Evolutionary conservation across 2,888 invertebrate species (phyloP).

Genomic region (Cryptops parisi): DNA sequence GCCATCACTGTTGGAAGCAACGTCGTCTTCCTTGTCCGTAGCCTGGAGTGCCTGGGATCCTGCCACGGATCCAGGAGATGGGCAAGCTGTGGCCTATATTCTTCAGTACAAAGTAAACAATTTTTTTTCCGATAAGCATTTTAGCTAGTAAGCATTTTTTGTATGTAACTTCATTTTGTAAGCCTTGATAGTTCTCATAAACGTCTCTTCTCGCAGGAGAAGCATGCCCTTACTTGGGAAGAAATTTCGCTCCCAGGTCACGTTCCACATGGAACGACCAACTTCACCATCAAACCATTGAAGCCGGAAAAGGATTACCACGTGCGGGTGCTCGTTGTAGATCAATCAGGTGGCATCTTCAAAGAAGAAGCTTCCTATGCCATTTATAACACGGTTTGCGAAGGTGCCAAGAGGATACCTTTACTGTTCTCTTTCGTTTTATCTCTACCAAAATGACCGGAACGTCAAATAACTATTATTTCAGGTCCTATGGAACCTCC

Average conservation of each 20-base stretch:
- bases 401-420: conserved; percentile 3
- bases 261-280: conserved; percentile 2
- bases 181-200: no score
- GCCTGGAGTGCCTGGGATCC: conserved; percentile 10
- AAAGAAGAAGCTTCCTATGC: conserved; percentile 5
- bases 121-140: no score
- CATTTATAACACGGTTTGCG: conserved; percentile 10
- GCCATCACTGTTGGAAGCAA: conserved; percentile 5
- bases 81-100: conserved; percentile 9
- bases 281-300: not conserved
- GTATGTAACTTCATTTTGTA: no score
- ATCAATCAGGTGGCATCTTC: conserved; percentile 2
- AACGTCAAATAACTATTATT: no score
- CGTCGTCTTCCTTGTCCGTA: not conserved
- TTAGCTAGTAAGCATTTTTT: no score
- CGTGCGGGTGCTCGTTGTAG: conserved; percentile 1
- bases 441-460: no score
- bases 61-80: conserved; percentile 11
- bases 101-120: conserved; percentile 8
- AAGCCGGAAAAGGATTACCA: conserved; percentile 10
- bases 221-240: not conserved
- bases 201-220: not conserved
- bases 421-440: not conserved
- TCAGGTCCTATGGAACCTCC: conserved; percentile 8
- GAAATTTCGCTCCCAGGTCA: conserved; percentile 6